Conservation (phyloP, 2,888 invertebrate genomes). For the Thereva nobilitata region DNA sequence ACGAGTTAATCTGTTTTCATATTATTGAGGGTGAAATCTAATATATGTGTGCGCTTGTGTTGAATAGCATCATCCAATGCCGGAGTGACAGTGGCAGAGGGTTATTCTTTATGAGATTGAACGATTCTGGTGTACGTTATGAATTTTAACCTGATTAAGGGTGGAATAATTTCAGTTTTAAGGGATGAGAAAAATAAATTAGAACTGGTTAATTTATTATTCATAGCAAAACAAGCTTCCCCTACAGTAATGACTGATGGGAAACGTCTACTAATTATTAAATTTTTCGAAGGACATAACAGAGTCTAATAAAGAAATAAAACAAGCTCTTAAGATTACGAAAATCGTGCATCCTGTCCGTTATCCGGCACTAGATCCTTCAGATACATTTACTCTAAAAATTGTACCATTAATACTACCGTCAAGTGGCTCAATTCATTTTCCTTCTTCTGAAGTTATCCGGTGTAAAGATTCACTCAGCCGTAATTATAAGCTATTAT, state of each 20-base stretch:
- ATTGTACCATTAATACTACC: neutral
- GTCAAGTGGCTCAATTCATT: slow-evolving; percentile 21
- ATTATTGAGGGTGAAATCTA: slow-evolving; percentile 25
- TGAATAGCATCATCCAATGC: slow-evolving; percentile 9
- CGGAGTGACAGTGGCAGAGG: slow-evolving; percentile 17
- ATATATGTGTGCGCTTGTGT: slow-evolving; percentile 11
- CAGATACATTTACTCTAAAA: too few species aligned
- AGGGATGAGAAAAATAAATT: too few species aligned
- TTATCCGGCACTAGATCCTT: too few species aligned
- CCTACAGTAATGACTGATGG: too few species aligned
- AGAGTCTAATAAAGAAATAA: too few species aligned
- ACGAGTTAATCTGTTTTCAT: slow-evolving; percentile 45
- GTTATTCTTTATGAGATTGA: slow-evolving; percentile 40
- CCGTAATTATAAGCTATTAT: slow-evolving; percentile 25
- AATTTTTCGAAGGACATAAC: too few species aligned
- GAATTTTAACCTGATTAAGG: slow-evolving; percentile 39
- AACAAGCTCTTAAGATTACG: too few species aligned
- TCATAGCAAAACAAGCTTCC: too few species aligned
- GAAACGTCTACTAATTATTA: too few species aligned
- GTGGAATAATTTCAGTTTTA: too few species aligned
- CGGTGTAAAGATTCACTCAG: slow-evolving; percentile 18
- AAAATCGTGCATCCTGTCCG: too few species aligned
- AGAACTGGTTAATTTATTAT: too few species aligned
- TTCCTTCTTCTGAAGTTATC: neutral
- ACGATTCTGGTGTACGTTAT: slow-evolving; percentile 42